These are phyloP conservation scores for Mormyrops attenuatus DNA, from an alignment of 2,797 vertebrate species.

Conservation along the genomic window DNA sequence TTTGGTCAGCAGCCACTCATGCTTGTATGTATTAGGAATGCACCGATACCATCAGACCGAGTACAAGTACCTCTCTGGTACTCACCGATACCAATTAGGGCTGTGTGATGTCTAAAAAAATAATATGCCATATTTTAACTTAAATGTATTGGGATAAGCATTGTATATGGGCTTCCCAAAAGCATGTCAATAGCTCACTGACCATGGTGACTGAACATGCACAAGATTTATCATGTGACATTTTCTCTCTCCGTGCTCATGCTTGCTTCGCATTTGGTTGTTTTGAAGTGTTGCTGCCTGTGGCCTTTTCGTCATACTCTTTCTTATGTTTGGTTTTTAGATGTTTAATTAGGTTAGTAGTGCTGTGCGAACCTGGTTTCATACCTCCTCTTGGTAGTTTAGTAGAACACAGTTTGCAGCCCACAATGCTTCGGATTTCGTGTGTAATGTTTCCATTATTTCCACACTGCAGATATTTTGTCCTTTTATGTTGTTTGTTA, in stretches of 20 bases:
- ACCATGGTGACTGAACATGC: neutral
- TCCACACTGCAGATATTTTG: neutral
- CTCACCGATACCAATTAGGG: too few relatives aligned
- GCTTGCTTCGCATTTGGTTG: neutral
- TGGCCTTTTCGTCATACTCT: neutral
- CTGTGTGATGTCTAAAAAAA: too few relatives aligned
- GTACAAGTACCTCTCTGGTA: too few relatives aligned
- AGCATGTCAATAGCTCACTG: neutral
- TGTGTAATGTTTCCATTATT: neutral
- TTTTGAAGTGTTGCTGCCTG: neutral
- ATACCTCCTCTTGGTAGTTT: neutral
- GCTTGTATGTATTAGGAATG: too few relatives aligned
- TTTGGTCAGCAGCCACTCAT: too few relatives aligned
- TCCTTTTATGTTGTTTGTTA: neutral
- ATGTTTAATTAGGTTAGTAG: neutral
- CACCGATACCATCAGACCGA: too few relatives aligned
- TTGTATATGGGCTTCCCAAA: neutral
- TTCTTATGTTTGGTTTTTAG: neutral
- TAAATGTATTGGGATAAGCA: too few relatives aligned
- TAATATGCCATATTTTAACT: too few relatives aligned
- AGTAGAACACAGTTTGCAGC: neutral
- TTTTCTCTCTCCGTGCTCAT: neutral
- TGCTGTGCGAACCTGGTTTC: neutral
- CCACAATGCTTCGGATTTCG: neutral
- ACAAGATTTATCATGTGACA: neutral